Base-by-base conservation (phyloP, 2,888 invertebrate species). In the Macrosoma leucophasiata region DNA sequence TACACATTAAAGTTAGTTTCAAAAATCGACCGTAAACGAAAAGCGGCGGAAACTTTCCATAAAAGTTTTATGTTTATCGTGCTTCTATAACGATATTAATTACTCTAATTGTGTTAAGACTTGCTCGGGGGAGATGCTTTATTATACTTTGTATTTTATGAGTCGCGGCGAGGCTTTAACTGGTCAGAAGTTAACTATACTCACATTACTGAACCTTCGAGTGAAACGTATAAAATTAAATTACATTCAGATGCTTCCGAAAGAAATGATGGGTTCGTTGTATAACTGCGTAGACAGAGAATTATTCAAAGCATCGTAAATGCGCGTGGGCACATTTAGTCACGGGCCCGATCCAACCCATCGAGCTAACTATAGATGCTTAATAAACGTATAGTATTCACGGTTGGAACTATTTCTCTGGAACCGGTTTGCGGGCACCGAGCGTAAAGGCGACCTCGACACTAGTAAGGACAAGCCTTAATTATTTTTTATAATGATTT, bases 261-360 rank as follows among this genome's bases (percentile, higher is more conserved):
- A 45, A 34, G 36, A n/a, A n/a, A n/a, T n/a, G n/a, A n/a, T n/a
- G 29, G 32, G 36, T 29, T 39, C 43, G 35, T 30, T 35, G 29
- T 36, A 28, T 36, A 39, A 41, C 35, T 36, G 38, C 28, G 32
- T 28, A 42, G 43, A 46, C 44, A 49, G 43, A 42, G 42, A 45
- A 55, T 56, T 64, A 71, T 66, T 72, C 60, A 58, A 64, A 58
- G 60, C 58, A 62, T 67, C 62, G 63, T 58, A 62, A 62, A 66
- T 70, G 70, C 62, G 73, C 76, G 79, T 77, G 76, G 77, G 77
- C 67, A 58, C 67, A 69, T 76, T 79, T 75, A 77, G 78, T 75
- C 72, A 77, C 65, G 76, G 75, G 50, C 49, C 50, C 50, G 58
- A 58, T 56, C 58, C 61, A 52, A 61, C 62, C 58, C 60, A 55